Percentiles rank a stretch among this genome's conserved stretches.
Conservation (phyloP, 2,888 invertebrate species). For the Conchocele bisecta region DNA sequence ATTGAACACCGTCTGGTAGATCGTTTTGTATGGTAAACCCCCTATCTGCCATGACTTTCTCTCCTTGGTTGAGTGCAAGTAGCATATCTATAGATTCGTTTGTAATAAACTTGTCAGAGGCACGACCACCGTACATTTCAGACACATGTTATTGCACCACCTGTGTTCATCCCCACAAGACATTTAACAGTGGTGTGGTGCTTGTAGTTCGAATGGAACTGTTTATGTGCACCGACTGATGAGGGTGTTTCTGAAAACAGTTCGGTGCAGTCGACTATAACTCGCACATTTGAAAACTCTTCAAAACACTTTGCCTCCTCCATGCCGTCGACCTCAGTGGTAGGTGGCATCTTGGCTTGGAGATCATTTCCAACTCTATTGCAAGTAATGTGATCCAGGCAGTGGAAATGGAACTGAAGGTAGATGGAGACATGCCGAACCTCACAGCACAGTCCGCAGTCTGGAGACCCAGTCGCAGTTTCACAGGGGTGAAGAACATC, state of each 20-base stretch:
- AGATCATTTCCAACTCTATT: constrained; percentile 18
- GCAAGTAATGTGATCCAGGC: constrained; percentile 23
- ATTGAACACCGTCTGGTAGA: constrained; percentile 19
- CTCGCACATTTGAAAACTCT: constrained; percentile 21
- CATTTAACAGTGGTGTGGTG: constrained; percentile 47
- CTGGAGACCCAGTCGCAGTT: constrained; percentile 18
- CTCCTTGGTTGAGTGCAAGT: constrained; percentile 19
- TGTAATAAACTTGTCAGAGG: constrained; percentile 42
- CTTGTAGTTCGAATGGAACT: constrained; percentile 38
- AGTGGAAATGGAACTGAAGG: constrained; percentile 17
- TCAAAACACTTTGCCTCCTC: constrained; percentile 12
- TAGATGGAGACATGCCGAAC: constrained; percentile 13
- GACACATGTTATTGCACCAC: constrained; percentile 47
- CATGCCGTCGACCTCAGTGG: neutral
- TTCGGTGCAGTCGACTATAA: constrained; percentile 37
- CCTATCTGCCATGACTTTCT: constrained; percentile 46
- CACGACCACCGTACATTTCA: constrained; percentile 39
- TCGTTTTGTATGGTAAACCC: constrained; percentile 38
- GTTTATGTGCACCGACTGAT: constrained; percentile 25
- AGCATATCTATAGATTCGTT: constrained; percentile 23
- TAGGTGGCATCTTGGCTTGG: constrained; percentile 21
- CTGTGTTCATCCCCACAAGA: constrained; percentile 41
- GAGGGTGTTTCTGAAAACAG: constrained; percentile 33
- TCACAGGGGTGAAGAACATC: constrained; percentile 30
- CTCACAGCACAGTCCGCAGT: constrained; percentile 14